Percentiles rank a stretch among this genome's conserved stretches.
Conservation (phyloP, 2,113 vertebrate genomes). For the Oncorhynchus mykiss region DNA sequence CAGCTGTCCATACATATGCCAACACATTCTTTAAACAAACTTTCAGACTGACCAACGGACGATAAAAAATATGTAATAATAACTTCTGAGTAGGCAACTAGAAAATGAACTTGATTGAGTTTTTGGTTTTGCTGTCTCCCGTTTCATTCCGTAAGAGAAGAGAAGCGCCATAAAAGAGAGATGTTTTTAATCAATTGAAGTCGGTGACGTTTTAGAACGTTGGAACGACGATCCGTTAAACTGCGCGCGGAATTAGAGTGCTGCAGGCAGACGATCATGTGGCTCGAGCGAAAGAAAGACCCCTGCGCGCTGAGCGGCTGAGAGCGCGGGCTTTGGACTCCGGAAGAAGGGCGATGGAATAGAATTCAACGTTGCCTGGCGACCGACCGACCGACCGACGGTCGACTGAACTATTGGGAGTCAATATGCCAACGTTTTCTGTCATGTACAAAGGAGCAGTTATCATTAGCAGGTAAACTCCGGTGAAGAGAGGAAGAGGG, state of each 20-base stretch:
- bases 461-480: constrained; percentile 79
- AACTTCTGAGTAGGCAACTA: not conserved
- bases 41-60: not conserved
- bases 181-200: constrained; percentile 43
- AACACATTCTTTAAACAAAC: not conserved
- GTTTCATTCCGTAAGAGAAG: constrained; percentile 36
- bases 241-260: constrained; percentile 38
- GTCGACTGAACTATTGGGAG: constrained; percentile 35
- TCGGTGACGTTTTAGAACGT: constrained; percentile 40
- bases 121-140: constrained; percentile 9
- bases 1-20: not conserved
- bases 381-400: not conserved
- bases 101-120: too few relatives aligned
- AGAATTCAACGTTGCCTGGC: not conserved
- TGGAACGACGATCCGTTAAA: constrained; percentile 28
- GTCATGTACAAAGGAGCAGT: constrained; percentile 83
- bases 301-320: constrained; percentile 22
- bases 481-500: not conserved
- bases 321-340: constrained; percentile 9
- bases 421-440: constrained; percentile 79
- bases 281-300: constrained; percentile 26
- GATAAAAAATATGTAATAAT: not conserved
- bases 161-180: too few relatives aligned
- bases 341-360: constrained; percentile 22
- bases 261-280: constrained; percentile 41